A percentile compares a stretch with the other conserved stretches of the same genome.
Conservation (phyloP, 2,888 invertebrate species). For the Helicoverpa assulta region DNA sequence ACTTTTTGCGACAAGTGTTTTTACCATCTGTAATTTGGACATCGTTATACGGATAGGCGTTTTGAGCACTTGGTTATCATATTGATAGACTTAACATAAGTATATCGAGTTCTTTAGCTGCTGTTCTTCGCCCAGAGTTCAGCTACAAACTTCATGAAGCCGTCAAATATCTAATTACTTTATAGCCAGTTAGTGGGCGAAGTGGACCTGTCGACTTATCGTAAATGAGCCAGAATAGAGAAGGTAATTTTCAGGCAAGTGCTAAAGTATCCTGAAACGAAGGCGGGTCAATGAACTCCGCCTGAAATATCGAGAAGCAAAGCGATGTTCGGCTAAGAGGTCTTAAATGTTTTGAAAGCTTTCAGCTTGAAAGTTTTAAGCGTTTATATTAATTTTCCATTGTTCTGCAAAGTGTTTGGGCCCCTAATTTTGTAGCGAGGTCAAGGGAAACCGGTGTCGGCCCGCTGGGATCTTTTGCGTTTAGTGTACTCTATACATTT, state of each 20-base stretch:
- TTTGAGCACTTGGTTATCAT: too few relatives aligned
- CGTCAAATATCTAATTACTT: neutral
- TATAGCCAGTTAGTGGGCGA: neutral
- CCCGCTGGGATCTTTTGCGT: constrained; percentile 22
- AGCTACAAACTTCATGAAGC: neutral
- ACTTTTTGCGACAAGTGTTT: too few relatives aligned
- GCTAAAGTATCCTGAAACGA: constrained; percentile 42
- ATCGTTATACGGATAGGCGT: too few relatives aligned
- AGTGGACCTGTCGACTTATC: neutral
- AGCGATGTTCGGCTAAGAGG: constrained; percentile 12
- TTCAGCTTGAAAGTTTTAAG: constrained; percentile 22
- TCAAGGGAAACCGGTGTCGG: constrained; percentile 15
- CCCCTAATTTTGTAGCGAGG: constrained; percentile 15
- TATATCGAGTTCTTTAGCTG: neutral
- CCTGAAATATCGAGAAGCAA: constrained; percentile 44
- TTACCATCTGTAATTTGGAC: too few relatives aligned
- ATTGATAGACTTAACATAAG: neutral
- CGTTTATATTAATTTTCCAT: constrained; percentile 24
- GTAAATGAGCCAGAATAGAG: constrained; percentile 24
- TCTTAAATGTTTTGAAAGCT: constrained; percentile 32
- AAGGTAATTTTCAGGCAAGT: constrained; percentile 61
- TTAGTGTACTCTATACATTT: constrained; percentile 25
- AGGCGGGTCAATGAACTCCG: constrained; percentile 53
- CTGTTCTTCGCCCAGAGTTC: neutral
- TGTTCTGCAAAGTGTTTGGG: constrained; percentile 23